Evolutionary conservation across 1,140 invertebrate species (phyloP), one percentile per base, ranked within the genome.

Genomic region (Zaprionus lachaisei): DNA sequence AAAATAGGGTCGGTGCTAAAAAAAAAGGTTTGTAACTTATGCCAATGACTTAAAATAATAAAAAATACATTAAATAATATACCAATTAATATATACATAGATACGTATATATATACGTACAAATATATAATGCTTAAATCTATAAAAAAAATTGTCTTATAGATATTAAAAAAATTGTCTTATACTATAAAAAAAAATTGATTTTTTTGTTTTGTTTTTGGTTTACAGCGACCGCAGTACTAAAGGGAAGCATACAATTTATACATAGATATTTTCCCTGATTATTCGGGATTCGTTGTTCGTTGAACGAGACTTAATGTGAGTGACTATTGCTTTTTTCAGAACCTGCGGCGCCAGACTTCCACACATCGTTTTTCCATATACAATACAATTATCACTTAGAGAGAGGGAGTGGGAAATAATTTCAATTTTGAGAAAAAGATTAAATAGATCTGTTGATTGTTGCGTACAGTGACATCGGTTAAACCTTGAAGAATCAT

Each of bases 1-100:
- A 54, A 64, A 61, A 69, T 70, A 65, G 41, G 11, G 4, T 73
- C 55, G 75, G 74, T 87, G 83, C 83, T 84, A 68, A 89, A 89
- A 89, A 87, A 87, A 87, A 89, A 65, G 7, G 9, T 24, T 60
- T 68, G 14, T 38, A 38, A 15, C 37, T 38, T 14, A 15, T 38
- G 14, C 4, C 4, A 38, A 17, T 34, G 7, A 12, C 72, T 79
- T 80, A 79, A 14, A 22, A 47, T 34, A 20, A 64, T 51, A 24
- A 72, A 14, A 12, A 38, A 15, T 38, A 14, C 14, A 34, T 38
- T 14, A 0, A 38, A 38, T 38, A 14, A 38, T 38, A 38, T 38
- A 38, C 37, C 4, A 1, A 12, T 12, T 38, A 15, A 12, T 44
- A n/a, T 17, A 44, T 17, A 47, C n/a, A 6, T 17, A 17, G 0